Conservation (phyloP, 2,797 vertebrate genomes). For the Taenioides sp. region DNA sequence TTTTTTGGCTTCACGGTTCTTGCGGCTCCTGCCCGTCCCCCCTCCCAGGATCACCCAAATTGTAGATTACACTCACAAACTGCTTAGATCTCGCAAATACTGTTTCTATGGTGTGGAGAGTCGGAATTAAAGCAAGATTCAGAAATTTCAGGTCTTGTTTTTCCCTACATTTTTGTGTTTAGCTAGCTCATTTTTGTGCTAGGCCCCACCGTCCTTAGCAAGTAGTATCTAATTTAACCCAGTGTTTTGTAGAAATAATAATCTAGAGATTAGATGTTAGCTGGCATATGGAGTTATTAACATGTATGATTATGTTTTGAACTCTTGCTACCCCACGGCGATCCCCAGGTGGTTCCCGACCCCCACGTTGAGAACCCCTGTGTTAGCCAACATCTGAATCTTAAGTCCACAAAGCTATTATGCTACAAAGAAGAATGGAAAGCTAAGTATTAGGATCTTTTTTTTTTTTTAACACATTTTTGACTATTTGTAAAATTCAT, state of each 20-base stretch:
- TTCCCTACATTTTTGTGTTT: background rate
- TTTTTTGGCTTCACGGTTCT: constrained; percentile 35
- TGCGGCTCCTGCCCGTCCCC: constrained; percentile 17
- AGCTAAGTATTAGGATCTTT: background rate
- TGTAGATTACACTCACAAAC: constrained; percentile 17
- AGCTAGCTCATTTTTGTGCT: background rate
- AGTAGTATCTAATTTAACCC: background rate
- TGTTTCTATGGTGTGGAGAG: constrained; percentile 37
- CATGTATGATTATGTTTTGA: background rate
- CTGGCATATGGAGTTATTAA: background rate
- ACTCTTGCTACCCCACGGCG: background rate
- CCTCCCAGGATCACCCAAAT: constrained; percentile 38
- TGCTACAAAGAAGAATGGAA: background rate
- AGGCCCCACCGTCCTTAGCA: too few relatives aligned
- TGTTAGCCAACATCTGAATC: background rate
- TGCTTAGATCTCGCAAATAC: constrained; percentile 57
- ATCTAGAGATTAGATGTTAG: too few relatives aligned
- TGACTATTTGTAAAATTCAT: too few relatives aligned
- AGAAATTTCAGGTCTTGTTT: constrained; percentile 29
- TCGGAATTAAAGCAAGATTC: constrained; percentile 31
- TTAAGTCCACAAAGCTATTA: background rate
- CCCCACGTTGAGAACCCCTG: background rate
- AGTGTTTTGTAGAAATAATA: too few relatives aligned
- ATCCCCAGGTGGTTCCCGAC: background rate
- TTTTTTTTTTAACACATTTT: too few relatives aligned